Evolutionary conservation across 1,140 invertebrate species (phyloP).

Genomic region (Anoplolepis gracilipes): DNA sequence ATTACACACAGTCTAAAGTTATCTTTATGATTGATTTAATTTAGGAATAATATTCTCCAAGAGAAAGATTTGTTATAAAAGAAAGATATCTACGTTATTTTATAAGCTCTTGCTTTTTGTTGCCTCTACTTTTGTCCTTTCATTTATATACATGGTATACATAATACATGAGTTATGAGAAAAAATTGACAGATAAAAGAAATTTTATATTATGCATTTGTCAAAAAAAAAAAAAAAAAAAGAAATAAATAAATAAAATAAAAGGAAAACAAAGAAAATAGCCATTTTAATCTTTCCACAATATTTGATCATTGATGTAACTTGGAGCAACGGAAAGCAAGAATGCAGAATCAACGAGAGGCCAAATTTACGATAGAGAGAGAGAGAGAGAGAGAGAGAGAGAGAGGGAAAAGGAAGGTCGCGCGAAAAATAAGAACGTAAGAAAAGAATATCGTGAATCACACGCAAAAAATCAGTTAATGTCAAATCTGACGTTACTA

Average conservation of each 20-base stretch:
- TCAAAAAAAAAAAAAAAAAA: not conserved
- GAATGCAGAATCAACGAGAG: not conserved
- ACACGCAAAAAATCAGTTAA: not conserved
- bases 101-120: not conserved
- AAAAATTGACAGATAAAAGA: not conserved
- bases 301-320: not conserved
- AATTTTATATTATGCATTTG: not conserved
- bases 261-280: not conserved
- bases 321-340: not conserved
- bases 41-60: not conserved
- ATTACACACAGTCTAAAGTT: not conserved
- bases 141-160: not conserved
- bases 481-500: not conserved
- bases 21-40: no score
- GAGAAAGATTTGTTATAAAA: not conserved
- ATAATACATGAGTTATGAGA: not conserved
- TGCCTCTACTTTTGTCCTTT: not conserved
- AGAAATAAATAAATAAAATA: not conserved
- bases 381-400: not conserved
- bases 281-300: not conserved
- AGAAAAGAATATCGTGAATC: not conserved
- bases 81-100: not conserved
- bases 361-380: not conserved
- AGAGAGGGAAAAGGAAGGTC: no score
- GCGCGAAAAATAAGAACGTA: not conserved